These are phyloP conservation scores for Spea multiplicata DNA, from an alignment of 2,113 vertebrate species.

Conservation along the genomic window DNA sequence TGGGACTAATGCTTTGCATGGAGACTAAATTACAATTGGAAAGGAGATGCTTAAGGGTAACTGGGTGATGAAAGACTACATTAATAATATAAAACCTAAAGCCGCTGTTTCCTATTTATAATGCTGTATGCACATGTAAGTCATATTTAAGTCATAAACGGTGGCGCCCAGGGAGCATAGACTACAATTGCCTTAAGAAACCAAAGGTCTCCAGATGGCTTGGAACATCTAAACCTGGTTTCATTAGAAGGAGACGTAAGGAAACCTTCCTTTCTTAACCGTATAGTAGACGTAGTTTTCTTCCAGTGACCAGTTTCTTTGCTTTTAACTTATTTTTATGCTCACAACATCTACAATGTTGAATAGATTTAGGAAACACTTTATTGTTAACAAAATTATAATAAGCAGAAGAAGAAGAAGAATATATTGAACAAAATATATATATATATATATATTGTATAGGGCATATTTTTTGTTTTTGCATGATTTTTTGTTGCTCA, in stretches of 20 bases:
- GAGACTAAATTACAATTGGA: slow-evolving; percentile 88
- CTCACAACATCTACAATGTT: too few relatives aligned
- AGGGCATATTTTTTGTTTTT: too few relatives aligned
- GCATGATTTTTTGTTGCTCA: too few relatives aligned
- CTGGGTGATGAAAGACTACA: slow-evolving; percentile 90
- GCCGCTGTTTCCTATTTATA: slow-evolving; percentile 95
- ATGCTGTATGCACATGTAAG: slow-evolving; percentile 85
- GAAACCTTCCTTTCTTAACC: background rate
- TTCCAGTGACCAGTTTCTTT: too few relatives aligned
- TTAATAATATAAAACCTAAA: slow-evolving; percentile 77
- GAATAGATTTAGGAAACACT: too few relatives aligned
- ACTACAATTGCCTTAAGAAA: slow-evolving; percentile 79
- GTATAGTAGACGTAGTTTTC: background rate
- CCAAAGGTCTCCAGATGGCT: slow-evolving; percentile 85
- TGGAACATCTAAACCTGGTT: slow-evolving; percentile 10
- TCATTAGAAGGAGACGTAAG: slow-evolving; percentile 18
- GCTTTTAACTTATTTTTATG: too few relatives aligned
- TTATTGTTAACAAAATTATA: too few relatives aligned
- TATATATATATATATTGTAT: too few relatives aligned
- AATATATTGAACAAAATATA: too few relatives aligned
- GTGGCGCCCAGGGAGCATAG: slow-evolving; percentile 81
- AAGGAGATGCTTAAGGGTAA: slow-evolving; percentile 87
- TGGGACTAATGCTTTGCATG: slow-evolving; percentile 93
- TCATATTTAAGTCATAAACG: slow-evolving; percentile 83
- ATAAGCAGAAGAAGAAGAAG: too few relatives aligned